Percentiles rank a stretch among this genome's conserved stretches.
Evolutionary conservation across 2,113 vertebrate species (phyloP).

Genomic region (Mixornis gularis): DNA sequence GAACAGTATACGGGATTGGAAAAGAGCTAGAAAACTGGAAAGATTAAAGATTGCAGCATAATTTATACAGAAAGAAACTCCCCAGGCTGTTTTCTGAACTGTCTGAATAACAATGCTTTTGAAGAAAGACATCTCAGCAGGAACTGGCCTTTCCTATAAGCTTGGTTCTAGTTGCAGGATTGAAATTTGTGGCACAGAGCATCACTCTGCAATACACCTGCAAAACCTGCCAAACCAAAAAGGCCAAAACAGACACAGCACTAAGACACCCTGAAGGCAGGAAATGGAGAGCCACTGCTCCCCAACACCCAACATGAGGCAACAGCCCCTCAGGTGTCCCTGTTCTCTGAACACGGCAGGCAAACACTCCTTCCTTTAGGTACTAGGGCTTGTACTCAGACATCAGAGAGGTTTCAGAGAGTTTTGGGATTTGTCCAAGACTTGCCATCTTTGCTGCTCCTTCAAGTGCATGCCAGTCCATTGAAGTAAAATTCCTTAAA

Average conservation of each 20-base stretch:
- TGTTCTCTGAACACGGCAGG: fast-evolving
- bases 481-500: not conserved
- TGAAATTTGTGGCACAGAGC: not conserved
- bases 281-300: not conserved
- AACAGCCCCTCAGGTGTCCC: fast-evolving
- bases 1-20: fast-evolving
- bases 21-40: not conserved
- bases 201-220: not conserved
- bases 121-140: not conserved
- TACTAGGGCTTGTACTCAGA: not conserved
- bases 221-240: not conserved
- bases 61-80: not conserved
- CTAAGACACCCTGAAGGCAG: not conserved
- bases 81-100: not conserved
- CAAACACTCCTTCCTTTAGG: not conserved
- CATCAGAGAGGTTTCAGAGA: not conserved
- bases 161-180: not conserved
- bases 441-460: not conserved
- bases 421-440: not conserved
- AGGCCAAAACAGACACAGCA: not conserved
- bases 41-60: not conserved
- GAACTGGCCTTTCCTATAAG: not conserved
- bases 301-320: not conserved
- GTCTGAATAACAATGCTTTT: not conserved
- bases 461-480: not conserved